Base-by-base conservation (phyloP, 2,888 invertebrate genomes). In the Drosophila eohydei region DNA sequence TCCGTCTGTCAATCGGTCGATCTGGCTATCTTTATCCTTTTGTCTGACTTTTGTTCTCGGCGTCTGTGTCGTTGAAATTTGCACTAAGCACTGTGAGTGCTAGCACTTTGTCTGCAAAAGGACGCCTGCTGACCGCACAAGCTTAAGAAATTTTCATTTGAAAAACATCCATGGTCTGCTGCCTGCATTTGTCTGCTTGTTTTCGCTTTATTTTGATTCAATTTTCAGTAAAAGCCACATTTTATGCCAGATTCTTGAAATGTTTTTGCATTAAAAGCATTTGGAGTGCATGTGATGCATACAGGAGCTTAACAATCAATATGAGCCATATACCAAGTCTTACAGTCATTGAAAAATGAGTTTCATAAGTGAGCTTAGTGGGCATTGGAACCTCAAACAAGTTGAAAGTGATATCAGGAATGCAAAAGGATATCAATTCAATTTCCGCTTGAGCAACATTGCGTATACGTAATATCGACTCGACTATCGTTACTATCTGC, bases 41-140 rank as follows among this genome's bases (percentile, higher is more conserved):
- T 48, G 43, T 28, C 41, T 36, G 62, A 28, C 63, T 59, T 32
- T 21, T 30, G 44, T 59, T 32, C 30, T 30, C 36, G 21, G n/a
- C 14, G 58, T 63, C 55, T 56, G 62, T 40, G 40, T 56, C 48
- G 52, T 52, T 60, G 44, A 48, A 44, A 16, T 52, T 57, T 48
- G 44, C 52, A 57, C 44, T 4, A 26, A 50, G 44, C 51, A 32
- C 26, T 40, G 38, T 32, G 46, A 38, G 51, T 34, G 60, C 43
- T 0, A 32, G 12, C 40, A 55, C 4, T 34, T 40, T 36, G 21
- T 16, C 30, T 41, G 54, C 46, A n/a, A 58, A 56, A 43, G 50
- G 38, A 69, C 50, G 58, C 51, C 41, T 26, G 44, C 30, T 76
- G 71, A 51, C 73, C 74, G 43, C 61, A 55, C 30, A 36, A 50